Conservation (phyloP, 2,888 invertebrate species). For the Syritta pipiens region DNA sequence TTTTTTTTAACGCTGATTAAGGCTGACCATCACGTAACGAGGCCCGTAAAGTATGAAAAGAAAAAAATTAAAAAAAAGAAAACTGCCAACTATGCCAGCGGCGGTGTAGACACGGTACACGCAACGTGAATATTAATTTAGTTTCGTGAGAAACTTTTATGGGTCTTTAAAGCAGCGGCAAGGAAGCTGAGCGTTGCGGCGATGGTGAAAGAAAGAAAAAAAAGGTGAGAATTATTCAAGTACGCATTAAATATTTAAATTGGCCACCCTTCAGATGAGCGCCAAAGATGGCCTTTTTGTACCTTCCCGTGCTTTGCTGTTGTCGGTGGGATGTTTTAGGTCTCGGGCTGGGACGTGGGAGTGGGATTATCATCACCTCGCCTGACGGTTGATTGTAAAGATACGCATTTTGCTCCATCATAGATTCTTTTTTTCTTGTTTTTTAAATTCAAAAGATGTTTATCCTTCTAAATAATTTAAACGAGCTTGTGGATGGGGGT, state of each 20-base stretch:
- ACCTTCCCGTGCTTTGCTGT: not conserved
- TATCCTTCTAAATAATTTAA: conserved; percentile 61
- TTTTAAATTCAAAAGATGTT: conserved; percentile 61
- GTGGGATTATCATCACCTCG: no score
- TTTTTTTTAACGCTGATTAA: conserved; percentile 31
- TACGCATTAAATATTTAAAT: conserved; percentile 61
- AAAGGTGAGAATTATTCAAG: conserved; percentile 65
- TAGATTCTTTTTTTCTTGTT: no score
- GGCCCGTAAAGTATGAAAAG: not conserved
- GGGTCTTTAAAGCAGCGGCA: not conserved
- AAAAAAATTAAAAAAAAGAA: conserved; percentile 2
- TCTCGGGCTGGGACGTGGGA: no score
- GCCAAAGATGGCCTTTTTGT: not conserved
- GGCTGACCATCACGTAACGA: conserved; percentile 30
- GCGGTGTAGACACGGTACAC: conserved; percentile 30
- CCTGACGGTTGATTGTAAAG: not conserved
- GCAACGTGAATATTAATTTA: conserved; percentile 50
- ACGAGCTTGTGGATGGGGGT: no score
- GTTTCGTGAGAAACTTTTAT: conserved; percentile 23
- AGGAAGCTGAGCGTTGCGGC: conserved; percentile 10
- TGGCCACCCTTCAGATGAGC: conserved; percentile 31
- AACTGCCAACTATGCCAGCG: conserved; percentile 2
- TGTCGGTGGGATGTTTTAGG: not conserved
- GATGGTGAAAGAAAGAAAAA: not conserved
- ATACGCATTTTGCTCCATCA: conserved; percentile 49